Base-by-base conservation (phyloP, 2,797 vertebrate genomes). In the Rhinoraja longicauda region DNA sequence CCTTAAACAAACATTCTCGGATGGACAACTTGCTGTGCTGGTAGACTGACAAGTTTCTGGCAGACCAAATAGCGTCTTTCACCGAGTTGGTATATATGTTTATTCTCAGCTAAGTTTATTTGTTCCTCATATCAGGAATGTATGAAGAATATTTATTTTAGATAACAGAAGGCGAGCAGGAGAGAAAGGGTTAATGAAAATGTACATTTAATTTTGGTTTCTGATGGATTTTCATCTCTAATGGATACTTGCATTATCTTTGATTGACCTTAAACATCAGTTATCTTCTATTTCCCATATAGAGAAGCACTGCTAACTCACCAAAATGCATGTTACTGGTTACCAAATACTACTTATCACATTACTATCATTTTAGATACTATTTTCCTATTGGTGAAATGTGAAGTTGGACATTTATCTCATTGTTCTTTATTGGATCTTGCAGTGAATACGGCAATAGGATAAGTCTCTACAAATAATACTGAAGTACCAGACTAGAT, bases 191-290 rank as follows among this genome's bases (percentile, higher is more conserved):
- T 79, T 79, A 79, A 79, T 79, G 36, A 79, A 79, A 79, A 17
- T 79, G 77, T 39, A 79, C 77, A 79, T 79, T 79, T 79, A 6
- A 79, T 39, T 70, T 73, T 79, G 32, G 6, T 79, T 79, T 45
- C 39, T 21, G 17, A 79, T 45, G 36, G 77, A 79, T 79, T 79
- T 39, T 82, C 24, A 53, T 57, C 45, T 82, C 45, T 53, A 53
- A 82, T 57, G 45, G 45, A 53, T 26, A 82, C 79, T 57, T 82
- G 39, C 79, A 57, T 81, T 81, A 81, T 82, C 79, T 82, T 82
- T 24, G 78, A 81, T 45, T 82, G 39, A 45, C 45, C 79, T 53
- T 45, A 82, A 57, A 53, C 45, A 57, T 79, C 36, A 45, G 77
- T 45, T 39, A 10, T 45, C 79, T 57, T 57, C 45, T 21, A 26